Evolutionary conservation across 2,113 vertebrate species (phyloP), one percentile per base, ranked within the genome.

Genomic region (Pipa parva): DNA sequence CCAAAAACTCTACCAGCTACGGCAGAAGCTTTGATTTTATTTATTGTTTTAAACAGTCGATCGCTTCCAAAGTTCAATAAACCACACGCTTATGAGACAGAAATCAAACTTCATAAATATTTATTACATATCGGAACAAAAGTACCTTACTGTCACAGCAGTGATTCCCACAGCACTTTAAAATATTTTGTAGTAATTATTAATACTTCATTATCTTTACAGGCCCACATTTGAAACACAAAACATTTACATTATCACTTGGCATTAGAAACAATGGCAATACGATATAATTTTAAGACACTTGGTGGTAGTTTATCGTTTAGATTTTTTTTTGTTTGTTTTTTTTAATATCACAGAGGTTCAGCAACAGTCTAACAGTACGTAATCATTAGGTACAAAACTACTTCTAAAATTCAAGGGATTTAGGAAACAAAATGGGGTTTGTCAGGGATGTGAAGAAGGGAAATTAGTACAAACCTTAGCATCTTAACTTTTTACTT

Each of bases 261-360:
- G 88, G 91, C 90, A 87, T 89, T 89, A 91, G 88, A 91, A 93
- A 90, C 88, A 74, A 91, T 91, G 89, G 87, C 85, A 76, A 87
- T 88, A 92, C 90, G 88, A 89, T 91, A 87, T 85, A 75, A 84
- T 76, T 92, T n/a, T 93, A 93, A 92, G 91, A 93, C 91, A 92
- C 87, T 92, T 90, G 89, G 91, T 93, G 91, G 89, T 88, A 88
- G 52, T 88, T 86, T 84, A 83, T 81, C 27, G 26, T 20, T 63
- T 25, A 29, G 26, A 33, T 57, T 66, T 51, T 64, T 31, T 18
- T 56, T 56, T 29, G 1, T 56, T 36, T 57, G 21, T 67, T 51
- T 59, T 74, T 70, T 82, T 84, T 79, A 75, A 86, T 89, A 90
- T 86, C 84, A 91, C 87, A 89, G 82, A 87, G 74, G 79, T 83